Percentiles rank a stretch among this genome's conserved stretches.
These are phyloP conservation scores for Nycteola revayana DNA, from an alignment of 2,888 invertebrate genomes.

Conservation along the genomic window DNA sequence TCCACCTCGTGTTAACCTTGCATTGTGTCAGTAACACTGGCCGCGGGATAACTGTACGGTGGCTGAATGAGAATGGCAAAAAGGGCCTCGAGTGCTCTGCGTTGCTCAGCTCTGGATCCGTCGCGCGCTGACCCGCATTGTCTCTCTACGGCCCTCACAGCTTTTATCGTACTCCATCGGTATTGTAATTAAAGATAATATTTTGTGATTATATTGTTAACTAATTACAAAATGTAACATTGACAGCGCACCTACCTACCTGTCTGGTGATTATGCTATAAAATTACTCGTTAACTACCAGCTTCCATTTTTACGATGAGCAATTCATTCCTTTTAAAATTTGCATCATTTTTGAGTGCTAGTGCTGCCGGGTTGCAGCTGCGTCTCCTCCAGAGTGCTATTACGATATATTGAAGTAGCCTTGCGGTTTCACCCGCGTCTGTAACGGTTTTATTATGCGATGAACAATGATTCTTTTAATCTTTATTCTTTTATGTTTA, in stretches of 20 bases:
- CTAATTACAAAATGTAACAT: constrained; percentile 1
- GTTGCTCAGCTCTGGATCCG: constrained; percentile 22
- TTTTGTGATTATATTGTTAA: constrained; percentile 1
- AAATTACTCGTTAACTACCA: too few species aligned
- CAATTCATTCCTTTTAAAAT: too few species aligned
- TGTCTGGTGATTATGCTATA: too few species aligned
- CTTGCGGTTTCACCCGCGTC: too few species aligned
- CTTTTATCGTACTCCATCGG: constrained; percentile 13
- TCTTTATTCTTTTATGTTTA: too few species aligned
- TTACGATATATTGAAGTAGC: too few species aligned
- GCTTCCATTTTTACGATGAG: constrained; percentile 1
- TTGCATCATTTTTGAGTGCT: too few species aligned
- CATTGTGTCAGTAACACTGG: constrained; percentile 73
- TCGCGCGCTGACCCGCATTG: constrained; percentile 19
- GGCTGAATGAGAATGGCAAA: constrained; percentile 65
- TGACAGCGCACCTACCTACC: neutral
- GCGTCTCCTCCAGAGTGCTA: too few species aligned
- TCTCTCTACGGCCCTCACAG: constrained; percentile 12
- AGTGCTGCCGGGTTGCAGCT: too few species aligned
- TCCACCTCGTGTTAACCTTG: constrained; percentile 73
- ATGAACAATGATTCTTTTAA: too few species aligned
- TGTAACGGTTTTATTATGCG: too few species aligned
- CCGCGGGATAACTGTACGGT: constrained; percentile 68
- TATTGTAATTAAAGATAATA: constrained; percentile 11
- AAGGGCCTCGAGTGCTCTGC: constrained; percentile 36